Base-by-base conservation (phyloP, 2,113 vertebrate species). In the Megaleporinus macrocephalus region DNA sequence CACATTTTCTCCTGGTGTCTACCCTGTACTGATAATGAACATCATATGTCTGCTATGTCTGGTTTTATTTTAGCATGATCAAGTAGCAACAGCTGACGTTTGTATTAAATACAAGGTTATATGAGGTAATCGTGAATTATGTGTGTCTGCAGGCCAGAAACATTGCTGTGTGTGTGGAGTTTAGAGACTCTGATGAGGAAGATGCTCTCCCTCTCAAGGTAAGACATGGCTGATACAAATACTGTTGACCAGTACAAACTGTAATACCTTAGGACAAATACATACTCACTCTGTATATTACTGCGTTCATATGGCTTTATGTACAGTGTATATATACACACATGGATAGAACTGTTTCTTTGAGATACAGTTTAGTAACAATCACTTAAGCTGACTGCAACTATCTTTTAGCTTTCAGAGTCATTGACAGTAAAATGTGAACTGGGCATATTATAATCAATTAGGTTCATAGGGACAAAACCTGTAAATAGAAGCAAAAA, bases 101-200 rank as follows among this genome's bases (percentile, higher is more conserved):
- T 20, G 51, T 73, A 0, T 20, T 61, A 5, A 51, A 49, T 36
- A 10, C 20, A 9, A 15, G 20, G 41, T 44, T 16, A 6, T 69
- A 41, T 77, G 33, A 9, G 59, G 55, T 63, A 29, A 47, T 78
- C 76, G 0, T 72, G 63, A 1, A 29, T 24, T 20, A 26, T 83
- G 27, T 84, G 18, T 89, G 57, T 88, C 33, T 76, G 78, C 90
- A 99, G 98, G 98, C 98, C 80, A 94, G 98, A 91, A 99, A 99
- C 91, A 96, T 99, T 90, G 98, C 98, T 7, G 90, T 99, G 75
- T 98, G 97, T 83, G 93, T 99, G 79, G 97, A 99, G 90, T 99
- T 99, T 92, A 97, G 93, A 92, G 98, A 99, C 90, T 97, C 96
- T 0, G 98, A 99, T 90, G 97, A 98, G 47, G 98, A 99, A 88